Conservation (phyloP, 2,888 invertebrate species). For the Cheilosia scutellata region DNA sequence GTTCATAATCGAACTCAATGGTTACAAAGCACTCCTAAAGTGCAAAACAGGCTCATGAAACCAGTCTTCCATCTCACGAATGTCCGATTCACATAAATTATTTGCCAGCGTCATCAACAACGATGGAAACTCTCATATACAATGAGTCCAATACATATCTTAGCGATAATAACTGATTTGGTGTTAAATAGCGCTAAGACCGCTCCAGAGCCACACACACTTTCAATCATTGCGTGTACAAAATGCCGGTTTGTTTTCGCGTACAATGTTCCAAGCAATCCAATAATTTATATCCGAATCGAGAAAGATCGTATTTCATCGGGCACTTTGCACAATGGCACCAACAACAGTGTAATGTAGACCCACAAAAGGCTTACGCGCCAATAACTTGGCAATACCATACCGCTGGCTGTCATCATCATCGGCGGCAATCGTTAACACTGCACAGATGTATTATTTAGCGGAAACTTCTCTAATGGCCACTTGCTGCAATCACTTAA, state of each 20-base stretch:
- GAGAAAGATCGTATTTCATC: conserved; percentile 19
- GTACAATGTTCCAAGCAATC: conserved; percentile 6
- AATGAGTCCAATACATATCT: neutral
- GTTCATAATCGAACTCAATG: conserved; percentile 6
- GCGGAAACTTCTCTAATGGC: conserved; percentile 28
- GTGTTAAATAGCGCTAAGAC: conserved; percentile 31
- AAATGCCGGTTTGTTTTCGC: conserved; percentile 14
- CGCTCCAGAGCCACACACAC: neutral
- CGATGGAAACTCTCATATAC: neutral
- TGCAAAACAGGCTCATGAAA: conserved; percentile 5
- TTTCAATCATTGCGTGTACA: conserved; percentile 22
- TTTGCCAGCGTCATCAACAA: neutral
- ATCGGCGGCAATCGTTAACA: neutral
- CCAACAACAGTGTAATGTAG: too few relatives aligned
- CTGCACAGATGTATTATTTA: neutral
- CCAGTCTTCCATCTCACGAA: neutral
- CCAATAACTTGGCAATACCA: neutral
- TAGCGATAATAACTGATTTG: conserved; percentile 38
- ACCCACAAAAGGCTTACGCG: neutral
- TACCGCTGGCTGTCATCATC: neutral
- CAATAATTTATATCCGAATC: conserved; percentile 18
- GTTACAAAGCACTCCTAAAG: neutral
- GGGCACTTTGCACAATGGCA: neutral
- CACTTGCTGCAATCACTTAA: conserved; percentile 15
- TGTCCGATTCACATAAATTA: conserved; percentile 12